Base-by-base conservation (phyloP, 2,888 invertebrate genomes). In the Limnephilus marmoratus region DNA sequence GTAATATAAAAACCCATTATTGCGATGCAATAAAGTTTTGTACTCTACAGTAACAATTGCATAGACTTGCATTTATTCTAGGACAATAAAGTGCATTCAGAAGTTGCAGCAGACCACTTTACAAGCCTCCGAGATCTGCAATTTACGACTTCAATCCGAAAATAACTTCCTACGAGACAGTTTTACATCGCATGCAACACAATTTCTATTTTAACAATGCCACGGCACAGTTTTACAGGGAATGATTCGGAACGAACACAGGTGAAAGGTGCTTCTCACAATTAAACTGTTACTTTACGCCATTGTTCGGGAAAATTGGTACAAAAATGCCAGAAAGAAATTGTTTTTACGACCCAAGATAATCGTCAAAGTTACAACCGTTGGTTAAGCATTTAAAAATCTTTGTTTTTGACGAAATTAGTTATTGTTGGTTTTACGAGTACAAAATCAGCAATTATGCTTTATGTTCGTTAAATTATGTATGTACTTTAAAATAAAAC, bases 201-300 rank as follows among this genome's bases (percentile, higher is more conserved):
- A 86, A 86, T 86, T 86, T 86, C 86, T 86, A 86, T 45, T 45
- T 45, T 24, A 86, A 86, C 86, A 86, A 49, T 86, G 45, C 86
- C n/a, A 29, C 45, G 41, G 49, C 45, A 86, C n/a, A 86, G 68
- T n/a, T 45, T 86, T 45, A 83, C 83, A 37, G 83, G 34, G 86
- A 86, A 49, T 41, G 13, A 86, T 86, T 86, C 49, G 45, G 45
- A 86, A 86, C 86, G 29, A 86, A 86, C 45, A 86, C 86, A 86
- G 81, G 91, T 88, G 91, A 91, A 91, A 91, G 91, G 91, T 91
- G 91, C 37, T 91, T 91, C 91, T 29, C 91, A 91, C 91, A 91
- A 88, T 83, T 88, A 91, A 15, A 41, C 49, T 68, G 90, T 85
- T 83, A 90, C 41, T 86, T 86, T 86, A 49, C 86, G 41, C 86